Conservation (phyloP, 2,888 invertebrate species). For the Heliconius aoede region DNA sequence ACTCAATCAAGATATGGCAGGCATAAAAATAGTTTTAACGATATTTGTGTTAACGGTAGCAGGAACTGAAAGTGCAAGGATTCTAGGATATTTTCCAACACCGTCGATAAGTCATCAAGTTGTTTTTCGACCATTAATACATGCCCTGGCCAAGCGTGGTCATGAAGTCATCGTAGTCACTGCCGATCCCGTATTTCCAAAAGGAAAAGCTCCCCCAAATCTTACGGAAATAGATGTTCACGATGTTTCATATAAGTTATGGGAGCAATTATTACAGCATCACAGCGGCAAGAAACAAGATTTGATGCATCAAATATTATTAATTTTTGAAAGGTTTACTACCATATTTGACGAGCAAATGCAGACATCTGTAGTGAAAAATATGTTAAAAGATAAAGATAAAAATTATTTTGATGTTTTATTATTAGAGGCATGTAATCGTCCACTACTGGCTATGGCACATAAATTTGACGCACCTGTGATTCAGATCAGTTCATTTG, state of each 20-base stretch:
- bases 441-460: conserved; percentile 52
- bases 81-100: conserved; percentile 60
- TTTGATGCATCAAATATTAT: conserved; percentile 39
- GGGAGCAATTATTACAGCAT: conserved; percentile 42
- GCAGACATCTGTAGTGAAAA: conserved; percentile 42
- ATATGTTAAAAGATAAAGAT: conserved; percentile 43
- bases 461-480: conserved; percentile 61
- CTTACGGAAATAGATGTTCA: conserved; percentile 63
- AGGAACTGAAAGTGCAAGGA: conserved; percentile 52
- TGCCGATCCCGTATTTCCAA: conserved; percentile 56
- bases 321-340: conserved; percentile 26
- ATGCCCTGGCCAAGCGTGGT: conserved; percentile 61
- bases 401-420: conserved; percentile 57
- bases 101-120: conserved; percentile 63
- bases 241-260: conserved; percentile 58
- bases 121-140: conserved; percentile 57
- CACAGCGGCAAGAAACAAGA: conserved; percentile 38
- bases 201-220: conserved; percentile 58
- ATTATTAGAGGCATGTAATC: conserved; percentile 56
- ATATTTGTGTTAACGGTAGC: conserved; percentile 17
- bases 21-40: background rate
- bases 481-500: conserved; percentile 60
- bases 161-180: conserved; percentile 67
- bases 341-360: conserved; percentile 48
- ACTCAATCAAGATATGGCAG: conserved; percentile 30